Base-by-base conservation (phyloP, 1,140 invertebrate species). In the Drosophila mayri region DNA sequence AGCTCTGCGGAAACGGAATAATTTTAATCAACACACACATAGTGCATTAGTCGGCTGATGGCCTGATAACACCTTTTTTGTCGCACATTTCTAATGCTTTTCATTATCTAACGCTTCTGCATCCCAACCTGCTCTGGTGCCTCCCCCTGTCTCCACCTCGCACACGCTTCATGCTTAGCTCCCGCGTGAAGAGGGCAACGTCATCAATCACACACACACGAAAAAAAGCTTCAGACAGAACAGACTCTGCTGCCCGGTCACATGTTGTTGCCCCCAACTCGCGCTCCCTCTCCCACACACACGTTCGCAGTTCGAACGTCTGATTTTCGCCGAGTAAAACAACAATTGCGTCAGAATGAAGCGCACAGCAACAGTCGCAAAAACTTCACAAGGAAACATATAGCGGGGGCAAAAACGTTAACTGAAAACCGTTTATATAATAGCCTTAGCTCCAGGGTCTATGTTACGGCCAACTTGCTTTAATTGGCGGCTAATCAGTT, bases 51-150 rank as follows among this genome's bases (percentile, higher is more conserved):
- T 60, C 50, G 43, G 32, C 62, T 67, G 40, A 20, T 54, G 16
- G 11, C n/a, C 18, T 52, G 70, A 74, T 63, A 55, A 74, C 28
- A 10, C 25, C 11, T 6, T 2, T 22, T 16, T 28, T 66, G 18
- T 32, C 22, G 22, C 40, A 41, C 8, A 40, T 37, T 30, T 12
- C 20, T 2, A 52, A 52, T 22, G 14, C 5, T 41, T 38, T 44
- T 18, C 10, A 59, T 87, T 90, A 90, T 84, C 85, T 87, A 87
- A 88, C 62, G 41, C 18, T 14, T 64, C 44, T 70, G 18, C 62
- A 71, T 38, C 41, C 14, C 14, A 28, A 30, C 40, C 44, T 60
- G 18, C 22, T 47, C 14, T 14, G 12, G 20, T 28, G 6, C 32
- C 40, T 28, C 61, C 67, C 54, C 40, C 70, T 35, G 20, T 30